Percentiles rank a stretch among this genome's conserved stretches.
Evolutionary conservation across 2,113 vertebrate genomes (phyloP).

Genomic region (Petrocephalus microphthalmus): DNA sequence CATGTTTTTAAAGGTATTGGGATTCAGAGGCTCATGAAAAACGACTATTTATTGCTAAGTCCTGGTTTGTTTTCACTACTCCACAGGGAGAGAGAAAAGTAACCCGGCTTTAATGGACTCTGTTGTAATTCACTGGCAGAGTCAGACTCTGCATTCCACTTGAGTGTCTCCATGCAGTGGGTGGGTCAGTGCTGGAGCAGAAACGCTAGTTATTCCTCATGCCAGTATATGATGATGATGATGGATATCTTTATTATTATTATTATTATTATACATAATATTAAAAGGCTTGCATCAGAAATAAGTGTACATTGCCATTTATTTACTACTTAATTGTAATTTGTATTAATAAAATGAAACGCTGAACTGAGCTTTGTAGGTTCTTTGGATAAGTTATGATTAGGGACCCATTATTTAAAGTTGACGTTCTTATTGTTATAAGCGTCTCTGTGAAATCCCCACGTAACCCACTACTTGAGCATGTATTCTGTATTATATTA

Average conservation of each 20-base stretch:
- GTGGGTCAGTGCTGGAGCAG: neutral
- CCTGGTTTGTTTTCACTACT: conserved; percentile 10
- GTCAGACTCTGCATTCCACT: conserved; percentile 7
- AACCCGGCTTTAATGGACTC: conserved; percentile 16
- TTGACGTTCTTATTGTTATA: neutral
- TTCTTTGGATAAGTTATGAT: neutral
- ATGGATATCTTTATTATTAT: neutral
- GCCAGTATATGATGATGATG: neutral
- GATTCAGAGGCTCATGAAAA: neutral
- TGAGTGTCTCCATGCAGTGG: conserved; percentile 17
- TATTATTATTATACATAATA: neutral
- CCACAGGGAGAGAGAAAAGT: conserved; percentile 10
- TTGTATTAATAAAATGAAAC: neutral
- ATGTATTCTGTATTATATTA: neutral
- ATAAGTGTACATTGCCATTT: neutral
- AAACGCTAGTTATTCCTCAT: neutral
- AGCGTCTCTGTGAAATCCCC: neutral
- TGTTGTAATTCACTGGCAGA: conserved; percentile 22
- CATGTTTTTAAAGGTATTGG: neutral
- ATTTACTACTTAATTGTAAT: neutral
- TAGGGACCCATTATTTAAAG: neutral
- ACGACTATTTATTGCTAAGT: neutral
- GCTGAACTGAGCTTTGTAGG: neutral
- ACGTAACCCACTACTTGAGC: neutral
- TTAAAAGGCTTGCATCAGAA: neutral